Evolutionary conservation across 2,888 invertebrate species (phyloP).

Genomic region (Hybos culiciformis): DNA sequence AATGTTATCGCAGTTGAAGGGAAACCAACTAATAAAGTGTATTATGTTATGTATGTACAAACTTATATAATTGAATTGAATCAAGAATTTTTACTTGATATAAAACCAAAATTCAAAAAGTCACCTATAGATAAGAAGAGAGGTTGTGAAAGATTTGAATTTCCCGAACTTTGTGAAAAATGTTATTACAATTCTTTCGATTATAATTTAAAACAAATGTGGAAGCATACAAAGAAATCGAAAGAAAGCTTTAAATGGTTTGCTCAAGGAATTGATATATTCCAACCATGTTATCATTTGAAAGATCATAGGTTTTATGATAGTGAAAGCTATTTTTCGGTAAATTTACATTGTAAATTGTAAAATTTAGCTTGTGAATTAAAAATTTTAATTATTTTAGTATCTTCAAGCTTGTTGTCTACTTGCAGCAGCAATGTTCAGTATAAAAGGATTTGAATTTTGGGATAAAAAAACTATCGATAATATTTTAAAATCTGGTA

Average conservation of each 20-base stretch:
- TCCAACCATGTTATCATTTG: not conserved
- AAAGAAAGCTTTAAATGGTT: not conserved
- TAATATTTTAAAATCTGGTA: conserved; percentile 9
- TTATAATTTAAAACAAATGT: not conserved
- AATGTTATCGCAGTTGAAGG: not conserved
- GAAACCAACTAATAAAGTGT: not conserved
- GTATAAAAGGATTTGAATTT: conserved; percentile 5
- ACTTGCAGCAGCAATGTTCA: conserved; percentile 12
- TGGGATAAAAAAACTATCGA: conserved; percentile 15
- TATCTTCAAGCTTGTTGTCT: conserved; percentile 15
- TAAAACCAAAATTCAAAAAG: no score
- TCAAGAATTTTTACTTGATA: no score
- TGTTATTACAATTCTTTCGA: not conserved
- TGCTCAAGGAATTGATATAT: not conserved
- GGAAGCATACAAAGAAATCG: not conserved
- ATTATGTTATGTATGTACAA: not conserved
- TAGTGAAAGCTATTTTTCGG: conserved; percentile 10
- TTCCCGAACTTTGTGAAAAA: not conserved
- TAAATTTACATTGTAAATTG: conserved; percentile 1
- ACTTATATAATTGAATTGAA: no score
- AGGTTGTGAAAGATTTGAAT: not conserved
- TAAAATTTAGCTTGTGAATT: not conserved
- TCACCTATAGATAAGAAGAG: not conserved
- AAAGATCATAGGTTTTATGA: conserved; percentile 9
- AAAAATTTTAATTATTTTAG: conserved; percentile 8